Conservation (phyloP, 2,797 vertebrate species). For the Harpagifer antarcticus region DNA sequence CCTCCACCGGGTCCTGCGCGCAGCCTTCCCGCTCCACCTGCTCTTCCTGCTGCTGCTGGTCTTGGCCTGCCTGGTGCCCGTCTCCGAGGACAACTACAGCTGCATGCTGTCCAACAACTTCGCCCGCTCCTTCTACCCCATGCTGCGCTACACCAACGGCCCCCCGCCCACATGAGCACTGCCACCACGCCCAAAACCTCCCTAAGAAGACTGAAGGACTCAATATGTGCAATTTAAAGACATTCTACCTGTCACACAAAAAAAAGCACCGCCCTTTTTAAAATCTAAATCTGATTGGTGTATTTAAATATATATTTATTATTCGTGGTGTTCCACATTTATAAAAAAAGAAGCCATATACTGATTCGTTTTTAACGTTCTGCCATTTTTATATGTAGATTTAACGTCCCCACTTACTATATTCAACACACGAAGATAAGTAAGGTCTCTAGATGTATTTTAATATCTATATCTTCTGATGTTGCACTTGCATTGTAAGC, state of each 20-base stretch:
- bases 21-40: slow-evolving; percentile 90
- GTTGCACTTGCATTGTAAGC: slow-evolving; percentile 22
- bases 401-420: neutral
- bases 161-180: slow-evolving; percentile 90
- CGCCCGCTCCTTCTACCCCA: slow-evolving; percentile 94
- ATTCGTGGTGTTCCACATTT: slow-evolving; percentile 16
- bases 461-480: slow-evolving; percentile 38
- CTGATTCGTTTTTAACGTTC: slow-evolving; percentile 23
- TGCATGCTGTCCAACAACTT: slow-evolving; percentile 95
- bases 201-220: neutral
- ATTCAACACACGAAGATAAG: no score
- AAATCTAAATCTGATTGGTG: neutral
- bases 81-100: slow-evolving; percentile 90
- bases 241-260: neutral
- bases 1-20: slow-evolving; percentile 87
- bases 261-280: neutral
- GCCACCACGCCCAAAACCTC: neutral
- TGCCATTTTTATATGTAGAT: slow-evolving; percentile 38
- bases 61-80: slow-evolving; percentile 88
- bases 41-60: slow-evolving; percentile 90
- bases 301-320: slow-evolving; percentile 64
- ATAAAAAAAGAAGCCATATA: slow-evolving; percentile 63
- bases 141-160: slow-evolving; percentile 94
- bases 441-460: slow-evolving; percentile 33
- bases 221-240: neutral